Conservation (phyloP, 1,140 invertebrate genomes). For the Babylonia areolata region DNA sequence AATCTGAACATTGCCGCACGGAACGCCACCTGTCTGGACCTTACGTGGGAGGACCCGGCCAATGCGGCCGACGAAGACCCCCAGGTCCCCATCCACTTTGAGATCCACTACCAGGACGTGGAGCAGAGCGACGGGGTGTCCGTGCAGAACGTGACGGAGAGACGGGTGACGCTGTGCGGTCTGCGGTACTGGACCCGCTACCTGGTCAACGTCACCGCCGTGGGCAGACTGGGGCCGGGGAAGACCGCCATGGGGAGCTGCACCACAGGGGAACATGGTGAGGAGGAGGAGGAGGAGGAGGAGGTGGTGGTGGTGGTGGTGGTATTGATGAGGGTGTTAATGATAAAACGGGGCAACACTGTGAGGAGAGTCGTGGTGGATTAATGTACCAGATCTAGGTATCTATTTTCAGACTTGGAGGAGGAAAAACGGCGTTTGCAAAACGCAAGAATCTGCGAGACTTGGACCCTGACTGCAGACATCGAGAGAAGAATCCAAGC, state of each 20-base stretch:
- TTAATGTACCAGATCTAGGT: too few species aligned
- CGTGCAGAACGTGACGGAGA: background rate
- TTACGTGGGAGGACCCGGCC: background rate
- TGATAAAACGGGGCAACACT: too few species aligned
- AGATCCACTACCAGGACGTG: background rate
- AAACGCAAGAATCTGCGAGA: too few species aligned
- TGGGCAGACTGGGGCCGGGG: background rate
- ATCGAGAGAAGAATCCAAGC: too few species aligned
- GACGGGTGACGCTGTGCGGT: background rate
- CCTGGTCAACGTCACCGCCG: background rate
- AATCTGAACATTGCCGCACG: background rate
- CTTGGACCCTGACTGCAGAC: too few species aligned
- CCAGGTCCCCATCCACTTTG: background rate
- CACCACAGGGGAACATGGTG: conserved; percentile 23
- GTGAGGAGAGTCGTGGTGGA: too few species aligned
- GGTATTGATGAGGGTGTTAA: background rate
- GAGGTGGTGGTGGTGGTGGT: background rate
- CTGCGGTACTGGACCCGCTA: conserved; percentile 18
- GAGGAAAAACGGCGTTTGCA: too few species aligned
- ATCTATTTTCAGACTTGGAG: too few species aligned
- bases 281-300: background rate
- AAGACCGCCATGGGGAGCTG: background rate
- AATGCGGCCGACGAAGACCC: background rate
- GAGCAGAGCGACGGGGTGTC: background rate
- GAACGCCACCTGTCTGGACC: background rate